These are phyloP conservation scores for Chiridota heheva DNA, from an alignment of 35 echinoderm and acorn worm genomes.

Conservation along the genomic window DNA sequence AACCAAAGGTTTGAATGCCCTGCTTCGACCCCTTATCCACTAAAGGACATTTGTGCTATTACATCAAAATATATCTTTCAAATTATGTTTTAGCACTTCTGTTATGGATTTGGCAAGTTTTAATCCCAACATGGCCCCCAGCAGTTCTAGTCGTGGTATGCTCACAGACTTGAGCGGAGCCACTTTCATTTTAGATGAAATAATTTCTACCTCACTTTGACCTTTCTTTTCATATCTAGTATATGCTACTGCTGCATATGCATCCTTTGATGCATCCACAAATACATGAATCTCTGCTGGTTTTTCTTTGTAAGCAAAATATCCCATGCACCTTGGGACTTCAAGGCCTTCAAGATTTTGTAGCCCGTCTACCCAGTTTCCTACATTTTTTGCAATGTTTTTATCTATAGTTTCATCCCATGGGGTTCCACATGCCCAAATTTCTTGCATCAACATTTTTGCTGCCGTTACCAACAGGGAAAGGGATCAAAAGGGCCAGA, in stretches of 20 bases:
- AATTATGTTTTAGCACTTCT: not conserved
- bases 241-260: conserved; percentile 37
- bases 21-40: conserved; percentile 18
- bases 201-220: not conserved
- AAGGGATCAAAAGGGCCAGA: conserved; percentile 3
- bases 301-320: not conserved
- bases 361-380: conserved; percentile 2
- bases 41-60: conserved; percentile 11
- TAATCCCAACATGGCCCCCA: conserved; percentile 31
- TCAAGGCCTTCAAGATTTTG: not conserved
- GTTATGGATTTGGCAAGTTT: conserved; percentile 10
- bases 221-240: not conserved
- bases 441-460: conserved; percentile 22
- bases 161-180: conserved; percentile 35
- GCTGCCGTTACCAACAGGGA: not conserved
- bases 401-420: conserved; percentile 25
- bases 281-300: conserved; percentile 22
- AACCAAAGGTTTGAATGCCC: conserved; percentile 33
- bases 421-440: conserved; percentile 2
- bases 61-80: conserved; percentile 38
- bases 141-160: conserved; percentile 37
- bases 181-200: conserved; percentile 39
- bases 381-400: not conserved
- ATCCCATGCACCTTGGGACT: conserved; percentile 9
- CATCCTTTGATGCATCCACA: conserved; percentile 43